Conservation (phyloP, 2,888 invertebrate species). For the Gymnosoma rotundatum region DNA sequence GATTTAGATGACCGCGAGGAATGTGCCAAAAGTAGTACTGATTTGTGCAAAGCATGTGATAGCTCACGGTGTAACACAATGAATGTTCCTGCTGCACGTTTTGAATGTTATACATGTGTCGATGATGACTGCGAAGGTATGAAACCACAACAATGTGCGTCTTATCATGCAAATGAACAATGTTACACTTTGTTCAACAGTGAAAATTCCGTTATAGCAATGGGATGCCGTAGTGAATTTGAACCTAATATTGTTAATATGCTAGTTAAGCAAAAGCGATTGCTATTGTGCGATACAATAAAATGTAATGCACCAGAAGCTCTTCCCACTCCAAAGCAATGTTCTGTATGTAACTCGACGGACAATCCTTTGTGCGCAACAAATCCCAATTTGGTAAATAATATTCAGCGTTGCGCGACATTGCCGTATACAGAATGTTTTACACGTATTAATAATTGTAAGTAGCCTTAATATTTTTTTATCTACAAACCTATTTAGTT, state of each 20-base stretch:
- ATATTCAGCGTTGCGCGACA: conserved; percentile 71
- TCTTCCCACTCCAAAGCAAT: conserved; percentile 72
- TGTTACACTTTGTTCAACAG: conserved; percentile 76
- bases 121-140: conserved; percentile 72
- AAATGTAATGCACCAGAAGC: conserved; percentile 75
- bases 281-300: conserved; percentile 75
- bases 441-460: conserved; percentile 75
- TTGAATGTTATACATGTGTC: conserved; percentile 75
- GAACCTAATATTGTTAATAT: conserved; percentile 72
- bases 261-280: conserved; percentile 74
- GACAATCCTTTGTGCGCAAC: conserved; percentile 77
- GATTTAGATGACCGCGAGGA: conserved; percentile 73
- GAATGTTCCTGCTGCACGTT: conserved; percentile 72
- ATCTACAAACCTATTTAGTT: not conserved
- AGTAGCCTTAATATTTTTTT: conserved; percentile 34
- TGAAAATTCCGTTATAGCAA: conserved; percentile 67
- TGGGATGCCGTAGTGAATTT: conserved; percentile 80
- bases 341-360: conserved; percentile 76
- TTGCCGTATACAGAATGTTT: conserved; percentile 78
- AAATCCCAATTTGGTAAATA: conserved; percentile 76
- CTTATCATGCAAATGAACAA: conserved; percentile 75
- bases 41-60: conserved; percentile 74
- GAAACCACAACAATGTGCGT: conserved; percentile 70
- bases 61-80: conserved; percentile 74
- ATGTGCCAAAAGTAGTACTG: conserved; percentile 72